These are phyloP conservation scores for Scelioninae gen. 2 DNA, from an alignment of 2,888 invertebrate species.

Conservation along the genomic window DNA sequence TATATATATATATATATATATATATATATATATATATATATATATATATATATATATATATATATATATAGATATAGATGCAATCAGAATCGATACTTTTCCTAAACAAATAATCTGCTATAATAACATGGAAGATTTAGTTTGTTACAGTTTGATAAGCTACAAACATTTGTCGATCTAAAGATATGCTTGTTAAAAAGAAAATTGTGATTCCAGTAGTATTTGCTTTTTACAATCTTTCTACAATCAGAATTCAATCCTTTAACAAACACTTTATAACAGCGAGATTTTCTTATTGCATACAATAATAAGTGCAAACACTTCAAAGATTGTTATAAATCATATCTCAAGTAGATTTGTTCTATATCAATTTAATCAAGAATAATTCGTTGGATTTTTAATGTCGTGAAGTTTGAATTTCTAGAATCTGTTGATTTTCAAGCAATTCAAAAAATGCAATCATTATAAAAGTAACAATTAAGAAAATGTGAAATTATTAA, in stretches of 20 bases:
- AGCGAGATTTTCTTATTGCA: slow-evolving; percentile 29
- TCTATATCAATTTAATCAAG: too few species aligned
- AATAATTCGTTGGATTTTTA: too few species aligned
- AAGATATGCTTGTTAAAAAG: slow-evolving; percentile 23
- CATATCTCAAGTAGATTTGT: not conserved
- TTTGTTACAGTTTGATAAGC: slow-evolving; percentile 19
- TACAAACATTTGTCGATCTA: slow-evolving; percentile 11
- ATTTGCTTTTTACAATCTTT: slow-evolving; percentile 29
- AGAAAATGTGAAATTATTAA: too few species aligned
- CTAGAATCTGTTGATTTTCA: too few species aligned
- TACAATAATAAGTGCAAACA: slow-evolving; percentile 16
- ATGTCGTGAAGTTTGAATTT: too few species aligned
- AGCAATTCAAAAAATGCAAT: too few species aligned
- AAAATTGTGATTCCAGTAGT: slow-evolving; percentile 11
- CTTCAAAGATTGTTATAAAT: slow-evolving; percentile 16
- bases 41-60: too few species aligned
- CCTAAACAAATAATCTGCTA: too few species aligned
- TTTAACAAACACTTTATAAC: slow-evolving; percentile 19
- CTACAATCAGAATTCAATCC: slow-evolving; percentile 32
- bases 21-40: too few species aligned
- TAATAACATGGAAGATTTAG: not conserved
- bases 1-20: not conserved
- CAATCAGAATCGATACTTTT: too few species aligned
- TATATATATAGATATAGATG: too few species aligned
- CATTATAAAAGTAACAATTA: too few species aligned